These are phyloP conservation scores for Hesperia comma DNA, from an alignment of 2,888 invertebrate species.

Conservation along the genomic window DNA sequence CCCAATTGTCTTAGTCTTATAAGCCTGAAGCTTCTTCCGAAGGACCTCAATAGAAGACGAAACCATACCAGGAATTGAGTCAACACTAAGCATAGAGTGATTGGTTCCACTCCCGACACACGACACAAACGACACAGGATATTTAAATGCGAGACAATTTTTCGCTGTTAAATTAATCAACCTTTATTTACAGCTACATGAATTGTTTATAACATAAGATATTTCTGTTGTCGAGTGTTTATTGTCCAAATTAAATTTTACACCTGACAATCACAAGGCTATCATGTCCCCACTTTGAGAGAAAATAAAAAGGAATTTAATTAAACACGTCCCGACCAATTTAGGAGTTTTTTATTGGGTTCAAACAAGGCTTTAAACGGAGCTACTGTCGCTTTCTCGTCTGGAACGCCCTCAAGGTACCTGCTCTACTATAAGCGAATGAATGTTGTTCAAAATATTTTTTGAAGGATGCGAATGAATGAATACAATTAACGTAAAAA, in stretches of 20 bases:
- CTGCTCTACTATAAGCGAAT: background rate
- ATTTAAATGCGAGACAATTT: too few species aligned
- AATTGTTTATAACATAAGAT: background rate
- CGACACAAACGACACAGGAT: too few species aligned
- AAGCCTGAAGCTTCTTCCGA: too few species aligned
- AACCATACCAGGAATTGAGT: too few species aligned
- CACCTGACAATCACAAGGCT: constrained; percentile 14
- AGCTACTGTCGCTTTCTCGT: constrained; percentile 31
- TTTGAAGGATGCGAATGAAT: too few species aligned
- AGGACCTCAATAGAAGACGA: too few species aligned
- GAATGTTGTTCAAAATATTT: too few species aligned
- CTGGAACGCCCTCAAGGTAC: constrained; percentile 10
- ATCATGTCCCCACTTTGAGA: constrained; percentile 16
- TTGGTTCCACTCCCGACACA: too few species aligned
- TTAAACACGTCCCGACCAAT: constrained; percentile 55
- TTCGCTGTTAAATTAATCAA: background rate
- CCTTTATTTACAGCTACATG: background rate
- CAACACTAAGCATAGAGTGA: too few species aligned
- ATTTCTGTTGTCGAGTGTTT: background rate
- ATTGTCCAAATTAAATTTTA: constrained; percentile 15
- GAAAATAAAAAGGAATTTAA: constrained; percentile 56
- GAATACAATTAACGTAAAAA: too few species aligned
- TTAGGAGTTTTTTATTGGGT: constrained; percentile 53
- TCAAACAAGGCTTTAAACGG: constrained; percentile 47
- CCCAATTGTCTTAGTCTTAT: too few species aligned